A percentile compares a stretch with the other conserved stretches of the same genome.
Evolutionary conservation across 1,140 invertebrate species (phyloP).

Genomic region (Pachyrhynchus sulphureomaculatus): DNA sequence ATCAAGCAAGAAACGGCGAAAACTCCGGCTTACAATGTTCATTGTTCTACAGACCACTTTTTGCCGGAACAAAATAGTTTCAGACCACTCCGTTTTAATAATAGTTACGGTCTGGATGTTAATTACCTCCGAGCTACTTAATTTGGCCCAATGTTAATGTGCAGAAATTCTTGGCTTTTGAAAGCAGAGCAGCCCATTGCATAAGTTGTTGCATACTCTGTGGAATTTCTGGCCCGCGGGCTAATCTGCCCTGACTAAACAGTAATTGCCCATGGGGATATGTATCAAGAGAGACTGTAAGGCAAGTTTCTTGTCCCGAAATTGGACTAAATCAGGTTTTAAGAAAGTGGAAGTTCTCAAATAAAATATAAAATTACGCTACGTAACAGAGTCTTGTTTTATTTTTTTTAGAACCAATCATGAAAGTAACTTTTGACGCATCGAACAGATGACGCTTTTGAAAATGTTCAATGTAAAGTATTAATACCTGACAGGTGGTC

Average conservation of each 20-base stretch:
- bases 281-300: neutral
- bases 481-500: too few relatives aligned
- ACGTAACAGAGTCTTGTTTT: too few relatives aligned
- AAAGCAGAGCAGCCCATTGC: conserved; percentile 2
- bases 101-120: conserved; percentile 1
- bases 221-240: conserved; percentile 27
- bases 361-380: too few relatives aligned
- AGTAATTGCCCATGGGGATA: conserved; percentile 28
- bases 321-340: neutral
- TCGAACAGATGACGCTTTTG: too few relatives aligned
- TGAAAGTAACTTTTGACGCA: too few relatives aligned
- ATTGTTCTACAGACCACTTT: neutral
- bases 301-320: neutral
- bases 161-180: conserved; percentile 14
- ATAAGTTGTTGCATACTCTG: conserved; percentile 16
- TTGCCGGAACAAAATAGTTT: neutral
- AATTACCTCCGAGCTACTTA: conserved; percentile 7
- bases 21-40: neutral
- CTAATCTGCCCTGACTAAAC: conserved; percentile 38
- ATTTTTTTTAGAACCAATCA: too few relatives aligned
- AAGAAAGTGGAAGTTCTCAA: too few relatives aligned
- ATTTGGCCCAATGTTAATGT: conserved; percentile 14
- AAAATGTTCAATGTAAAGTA: too few relatives aligned
- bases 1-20: neutral
- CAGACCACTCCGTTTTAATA: conserved; percentile 1